Evolutionary conservation across 2,888 invertebrate species (phyloP).

Genomic region (Aromia moschata): DNA sequence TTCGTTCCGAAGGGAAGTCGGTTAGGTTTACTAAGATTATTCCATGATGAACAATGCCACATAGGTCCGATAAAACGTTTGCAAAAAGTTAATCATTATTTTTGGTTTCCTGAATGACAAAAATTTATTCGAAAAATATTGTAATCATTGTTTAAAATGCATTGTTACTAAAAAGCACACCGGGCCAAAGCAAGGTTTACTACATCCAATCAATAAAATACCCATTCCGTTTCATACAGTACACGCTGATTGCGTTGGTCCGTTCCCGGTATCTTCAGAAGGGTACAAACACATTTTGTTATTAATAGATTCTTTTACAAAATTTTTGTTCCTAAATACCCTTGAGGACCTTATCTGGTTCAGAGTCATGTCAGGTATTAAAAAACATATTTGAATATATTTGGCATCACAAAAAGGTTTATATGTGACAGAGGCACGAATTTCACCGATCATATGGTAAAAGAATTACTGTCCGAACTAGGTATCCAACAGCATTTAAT

Average conservation of each 20-base stretch:
- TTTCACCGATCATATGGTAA: constrained; percentile 30
- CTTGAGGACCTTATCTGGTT: too few species aligned
- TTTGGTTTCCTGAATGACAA: constrained; percentile 31
- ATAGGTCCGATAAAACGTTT: constrained; percentile 29
- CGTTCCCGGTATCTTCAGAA: background rate
- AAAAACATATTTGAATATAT: too few species aligned
- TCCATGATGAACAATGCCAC: constrained; percentile 36
- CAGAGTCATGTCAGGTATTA: too few species aligned
- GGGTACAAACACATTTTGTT: background rate
- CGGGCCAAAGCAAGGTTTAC: constrained; percentile 16
- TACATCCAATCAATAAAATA: constrained; percentile 55
- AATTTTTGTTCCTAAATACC: too few species aligned
- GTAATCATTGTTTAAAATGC: constrained; percentile 21
- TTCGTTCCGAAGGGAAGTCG: constrained; percentile 34
- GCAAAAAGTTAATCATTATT: constrained; percentile 25
- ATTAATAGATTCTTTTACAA: constrained; percentile 31
- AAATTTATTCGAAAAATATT: constrained; percentile 26
- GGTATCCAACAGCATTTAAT: constrained; percentile 27
- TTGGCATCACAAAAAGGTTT: too few species aligned
- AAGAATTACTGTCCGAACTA: constrained; percentile 19
- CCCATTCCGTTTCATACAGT: constrained; percentile 51
- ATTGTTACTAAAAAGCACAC: background rate
- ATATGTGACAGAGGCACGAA: constrained; percentile 29
- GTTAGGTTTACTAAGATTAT: constrained; percentile 31
- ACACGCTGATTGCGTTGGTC: constrained; percentile 37